A percentile compares a stretch with the other conserved stretches of the same genome.
Conservation (phyloP, 2,113 vertebrate genomes). For the Bolborhynchus lineola region DNA sequence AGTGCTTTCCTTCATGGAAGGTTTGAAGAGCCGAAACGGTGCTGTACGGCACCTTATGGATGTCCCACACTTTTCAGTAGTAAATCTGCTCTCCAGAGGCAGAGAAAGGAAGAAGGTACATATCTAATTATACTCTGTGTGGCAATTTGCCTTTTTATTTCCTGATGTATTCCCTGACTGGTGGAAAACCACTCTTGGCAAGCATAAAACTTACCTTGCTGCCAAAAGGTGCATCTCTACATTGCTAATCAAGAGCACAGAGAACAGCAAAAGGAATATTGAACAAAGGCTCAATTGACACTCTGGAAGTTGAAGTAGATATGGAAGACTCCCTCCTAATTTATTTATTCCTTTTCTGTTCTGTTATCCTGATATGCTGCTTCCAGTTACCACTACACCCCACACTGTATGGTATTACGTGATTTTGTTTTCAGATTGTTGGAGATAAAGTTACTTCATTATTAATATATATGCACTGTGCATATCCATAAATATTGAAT, state of each 20-base stretch:
- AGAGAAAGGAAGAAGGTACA: background rate
- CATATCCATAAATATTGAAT: constrained; percentile 67
- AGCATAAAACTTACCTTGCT: constrained; percentile 43
- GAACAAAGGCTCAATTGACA: constrained; percentile 63
- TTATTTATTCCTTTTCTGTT: constrained; percentile 79
- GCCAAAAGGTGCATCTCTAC: constrained; percentile 24
- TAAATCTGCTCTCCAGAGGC: background rate
- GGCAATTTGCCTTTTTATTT: constrained; percentile 18
- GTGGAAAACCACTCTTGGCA: constrained; percentile 56
- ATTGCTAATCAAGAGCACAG: constrained; percentile 56
- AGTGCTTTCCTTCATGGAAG: background rate
- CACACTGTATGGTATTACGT: constrained; percentile 53
- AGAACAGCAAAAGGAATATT: constrained; percentile 38
- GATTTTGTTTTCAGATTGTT: constrained; percentile 71
- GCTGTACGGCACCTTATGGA: background rate
- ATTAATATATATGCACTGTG: constrained; percentile 65
- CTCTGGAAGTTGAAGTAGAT: constrained; percentile 65
- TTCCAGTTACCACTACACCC: constrained; percentile 67
- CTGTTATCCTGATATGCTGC: constrained; percentile 60
- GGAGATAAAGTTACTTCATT: constrained; percentile 72
- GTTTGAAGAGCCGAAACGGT: background rate
- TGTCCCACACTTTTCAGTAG: background rate
- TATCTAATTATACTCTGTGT: background rate
- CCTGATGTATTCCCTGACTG: background rate
- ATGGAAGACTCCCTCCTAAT: constrained; percentile 78